phyloP scores from a whole-genome alignment of 2,797 vertebrate genomes.

The Muraenolepis orangiensis region DNA sequence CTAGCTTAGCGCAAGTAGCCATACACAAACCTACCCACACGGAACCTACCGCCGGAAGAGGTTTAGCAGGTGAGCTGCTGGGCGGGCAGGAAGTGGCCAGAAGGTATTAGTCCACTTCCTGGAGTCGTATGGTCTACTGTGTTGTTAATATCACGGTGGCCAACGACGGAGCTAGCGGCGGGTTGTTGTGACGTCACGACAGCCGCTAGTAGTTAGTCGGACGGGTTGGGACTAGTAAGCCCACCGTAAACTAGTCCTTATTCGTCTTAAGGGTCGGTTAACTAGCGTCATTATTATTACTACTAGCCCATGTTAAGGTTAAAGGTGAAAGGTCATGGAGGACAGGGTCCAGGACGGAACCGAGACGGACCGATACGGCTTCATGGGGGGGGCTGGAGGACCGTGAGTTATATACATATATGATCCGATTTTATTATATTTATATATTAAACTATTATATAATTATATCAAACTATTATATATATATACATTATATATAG shows the following conservation, averaged over 20 bases:
- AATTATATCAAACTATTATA: no score
- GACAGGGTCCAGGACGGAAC: no score
- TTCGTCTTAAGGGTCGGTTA: neutral
- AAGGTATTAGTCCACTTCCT: no score
- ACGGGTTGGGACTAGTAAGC: neutral
- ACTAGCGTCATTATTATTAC: neutral
- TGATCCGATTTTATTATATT: no score
- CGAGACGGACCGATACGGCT: conserved; percentile 81
- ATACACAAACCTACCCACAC: neutral
- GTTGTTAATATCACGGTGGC: neutral
- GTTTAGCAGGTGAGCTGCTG: conserved; percentile 13
- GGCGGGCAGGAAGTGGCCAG: no score
- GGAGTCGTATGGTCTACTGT: neutral
- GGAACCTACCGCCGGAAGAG: conserved; percentile 5
- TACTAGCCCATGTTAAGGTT: neutral
- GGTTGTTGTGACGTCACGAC: neutral
- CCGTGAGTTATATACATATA: conserved; percentile 65
- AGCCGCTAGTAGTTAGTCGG: conserved; percentile 14
- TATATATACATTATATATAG: no score
- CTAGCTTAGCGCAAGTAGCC: neutral
- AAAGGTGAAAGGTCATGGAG: conserved; percentile 64
- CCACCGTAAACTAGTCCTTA: neutral
- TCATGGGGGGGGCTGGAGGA: conserved; percentile 77
- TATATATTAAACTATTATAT: no score
- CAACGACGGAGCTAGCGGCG: neutral